Evolutionary conservation across 2,797 vertebrate species (phyloP).

Genomic region (Nannoperca australis): DNA sequence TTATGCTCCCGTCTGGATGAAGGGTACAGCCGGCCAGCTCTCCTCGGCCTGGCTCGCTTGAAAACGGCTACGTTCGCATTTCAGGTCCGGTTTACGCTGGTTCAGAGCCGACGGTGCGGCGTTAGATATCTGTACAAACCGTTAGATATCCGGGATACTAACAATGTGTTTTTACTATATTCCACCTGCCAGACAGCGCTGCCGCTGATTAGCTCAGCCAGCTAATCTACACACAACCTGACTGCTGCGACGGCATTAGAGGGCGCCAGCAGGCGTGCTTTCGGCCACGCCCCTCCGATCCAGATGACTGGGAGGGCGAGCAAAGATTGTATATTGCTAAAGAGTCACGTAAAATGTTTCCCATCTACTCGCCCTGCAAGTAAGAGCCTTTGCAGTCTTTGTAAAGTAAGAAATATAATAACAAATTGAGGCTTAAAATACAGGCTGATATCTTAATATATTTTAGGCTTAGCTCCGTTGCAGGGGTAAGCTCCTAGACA

Average conservation of each 20-base stretch:
- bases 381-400: rapidly evolving
- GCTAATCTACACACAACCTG: conserved; percentile 41
- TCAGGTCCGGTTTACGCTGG: conserved; percentile 18
- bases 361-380: rapidly evolving
- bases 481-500: background rate
- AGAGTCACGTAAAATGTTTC: background rate
- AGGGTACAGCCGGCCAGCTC: conserved; percentile 51
- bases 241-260: conserved; percentile 20
- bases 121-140: background rate
- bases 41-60: conserved; percentile 55
- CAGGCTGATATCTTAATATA: background rate
- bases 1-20: conserved; percentile 65
- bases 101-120: conserved; percentile 1
- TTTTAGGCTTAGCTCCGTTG: background rate
- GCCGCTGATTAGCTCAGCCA: background rate
- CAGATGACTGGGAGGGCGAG: conserved; percentile 39
- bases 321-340: conserved; percentile 36
- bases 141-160: background rate
- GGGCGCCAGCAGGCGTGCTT: conserved; percentile 6
- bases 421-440: background rate
- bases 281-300: conserved; percentile 61
- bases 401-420: too few species aligned
- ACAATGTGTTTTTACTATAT: background rate
- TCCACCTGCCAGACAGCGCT: background rate
- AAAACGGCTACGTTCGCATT: conserved; percentile 68